These are phyloP conservation scores for Muscidifurax raptorellus DNA, from an alignment of 1,140 invertebrate genomes.

Conservation along the genomic window DNA sequence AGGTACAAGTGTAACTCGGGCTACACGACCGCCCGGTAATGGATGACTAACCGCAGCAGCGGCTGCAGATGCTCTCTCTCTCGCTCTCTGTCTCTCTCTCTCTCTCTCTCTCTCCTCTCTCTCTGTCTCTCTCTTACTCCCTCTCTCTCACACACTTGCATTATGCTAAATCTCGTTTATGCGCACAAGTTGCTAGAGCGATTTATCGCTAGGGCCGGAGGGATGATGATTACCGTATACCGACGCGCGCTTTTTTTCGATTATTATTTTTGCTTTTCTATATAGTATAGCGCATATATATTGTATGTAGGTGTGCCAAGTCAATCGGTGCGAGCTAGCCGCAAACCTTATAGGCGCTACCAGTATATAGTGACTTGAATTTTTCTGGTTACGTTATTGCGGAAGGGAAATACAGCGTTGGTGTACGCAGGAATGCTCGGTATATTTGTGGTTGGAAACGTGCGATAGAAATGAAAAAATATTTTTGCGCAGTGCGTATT, in stretches of 20 bases:
- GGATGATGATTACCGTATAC: conserved; percentile 2
- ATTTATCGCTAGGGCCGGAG: conserved; percentile 34
- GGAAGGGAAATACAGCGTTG: background rate
- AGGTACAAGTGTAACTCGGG: conserved; percentile 34
- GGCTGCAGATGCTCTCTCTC: conserved; percentile 4
- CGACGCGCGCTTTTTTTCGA: background rate
- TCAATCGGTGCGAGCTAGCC: conserved; percentile 6
- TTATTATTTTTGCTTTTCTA: conserved; percentile 8
- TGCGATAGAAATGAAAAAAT: too few relatives aligned
- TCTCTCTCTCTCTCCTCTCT: conserved; percentile 10
- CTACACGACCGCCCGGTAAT: conserved; percentile 19
- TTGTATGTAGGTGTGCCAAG: background rate
- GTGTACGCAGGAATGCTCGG: background rate
- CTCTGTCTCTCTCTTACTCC: conserved; percentile 19
- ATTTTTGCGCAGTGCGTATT: too few relatives aligned
- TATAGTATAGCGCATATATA: background rate
- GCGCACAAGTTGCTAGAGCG: conserved; percentile 2
- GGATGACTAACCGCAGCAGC: conserved; percentile 39
- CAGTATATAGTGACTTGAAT: background rate
- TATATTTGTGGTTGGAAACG: too few relatives aligned
- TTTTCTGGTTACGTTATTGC: background rate
- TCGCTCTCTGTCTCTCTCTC: conserved; percentile 16
- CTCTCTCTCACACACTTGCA: background rate
- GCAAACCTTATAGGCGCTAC: background rate
- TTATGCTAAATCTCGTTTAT: conserved; percentile 43